These are phyloP conservation scores for Chlorospingus flavigularis DNA, from an alignment of 2,797 vertebrate species.

Conservation along the genomic window DNA sequence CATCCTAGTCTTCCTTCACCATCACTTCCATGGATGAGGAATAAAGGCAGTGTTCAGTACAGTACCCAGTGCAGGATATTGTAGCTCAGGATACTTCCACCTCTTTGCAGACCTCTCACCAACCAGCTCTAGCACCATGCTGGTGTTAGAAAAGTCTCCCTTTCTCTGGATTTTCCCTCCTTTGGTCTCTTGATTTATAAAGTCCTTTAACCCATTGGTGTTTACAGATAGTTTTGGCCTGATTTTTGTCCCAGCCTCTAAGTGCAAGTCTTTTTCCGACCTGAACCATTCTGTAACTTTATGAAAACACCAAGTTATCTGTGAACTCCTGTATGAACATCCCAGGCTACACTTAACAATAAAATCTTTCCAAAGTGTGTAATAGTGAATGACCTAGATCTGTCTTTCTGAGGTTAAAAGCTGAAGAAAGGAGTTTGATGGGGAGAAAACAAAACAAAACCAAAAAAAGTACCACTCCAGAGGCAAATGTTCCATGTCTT, in stretches of 20 bases:
- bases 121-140: accelerated
- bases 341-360: background rate
- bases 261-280: background rate
- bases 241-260: background rate
- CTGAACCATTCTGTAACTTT: background rate
- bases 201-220: background rate
- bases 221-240: background rate
- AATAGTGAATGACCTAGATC: background rate
- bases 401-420: background rate
- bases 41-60: background rate
- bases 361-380: background rate
- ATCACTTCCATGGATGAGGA: background rate
- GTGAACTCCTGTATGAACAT: background rate
- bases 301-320: background rate
- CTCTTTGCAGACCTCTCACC: background rate
- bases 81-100: background rate
- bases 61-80: accelerated
- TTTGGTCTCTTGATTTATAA: background rate
- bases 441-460: background rate
- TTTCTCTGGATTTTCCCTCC: background rate
- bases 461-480: background rate
- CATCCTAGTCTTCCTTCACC: background rate
- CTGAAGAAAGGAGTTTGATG: background rate
- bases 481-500: background rate
- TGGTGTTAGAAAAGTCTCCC: background rate